These are phyloP conservation scores for Pelusios castaneus DNA, from an alignment of 2,113 vertebrate genomes.

Conservation along the genomic window DNA sequence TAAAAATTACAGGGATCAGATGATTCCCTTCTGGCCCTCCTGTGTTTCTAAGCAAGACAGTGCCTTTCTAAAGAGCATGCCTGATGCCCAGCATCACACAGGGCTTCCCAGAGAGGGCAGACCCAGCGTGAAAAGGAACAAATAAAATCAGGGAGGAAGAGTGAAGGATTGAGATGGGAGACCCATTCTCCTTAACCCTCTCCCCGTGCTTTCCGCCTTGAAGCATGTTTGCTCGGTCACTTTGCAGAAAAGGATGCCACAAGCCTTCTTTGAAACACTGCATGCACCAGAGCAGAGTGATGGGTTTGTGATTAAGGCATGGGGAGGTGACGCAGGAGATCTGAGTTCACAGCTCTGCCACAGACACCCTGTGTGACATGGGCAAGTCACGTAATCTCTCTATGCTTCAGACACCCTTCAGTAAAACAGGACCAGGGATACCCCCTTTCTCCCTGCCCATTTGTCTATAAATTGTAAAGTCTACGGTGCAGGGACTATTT, in stretches of 20 bases:
- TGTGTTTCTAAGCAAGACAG: background rate
- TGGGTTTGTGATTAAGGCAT: fast-evolving
- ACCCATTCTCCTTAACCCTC: background rate
- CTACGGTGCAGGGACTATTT: background rate
- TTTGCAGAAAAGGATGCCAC: fast-evolving
- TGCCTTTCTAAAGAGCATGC: conserved; percentile 9
- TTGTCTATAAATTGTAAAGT: background rate
- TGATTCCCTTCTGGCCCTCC: background rate
- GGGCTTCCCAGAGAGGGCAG: conserved; percentile 47
- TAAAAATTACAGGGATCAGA: conserved; percentile 23
- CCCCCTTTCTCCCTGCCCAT: background rate
- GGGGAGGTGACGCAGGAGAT: background rate
- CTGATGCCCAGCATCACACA: conserved; percentile 56
- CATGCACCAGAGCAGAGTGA: no score
- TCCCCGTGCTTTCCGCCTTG: background rate
- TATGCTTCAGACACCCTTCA: background rate
- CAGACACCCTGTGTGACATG: background rate
- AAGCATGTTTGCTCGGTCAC: background rate
- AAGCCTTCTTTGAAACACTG: background rate
- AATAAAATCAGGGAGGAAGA: background rate
- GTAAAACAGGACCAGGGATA: background rate
- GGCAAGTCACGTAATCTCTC: background rate
- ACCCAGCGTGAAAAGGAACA: background rate
- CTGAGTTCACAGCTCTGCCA: background rate
- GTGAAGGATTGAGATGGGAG: background rate